A percentile compares a stretch with the other conserved stretches of the same genome.
Conservation (phyloP, 2,113 vertebrate genomes). For the Tetrao urogallus region DNA sequence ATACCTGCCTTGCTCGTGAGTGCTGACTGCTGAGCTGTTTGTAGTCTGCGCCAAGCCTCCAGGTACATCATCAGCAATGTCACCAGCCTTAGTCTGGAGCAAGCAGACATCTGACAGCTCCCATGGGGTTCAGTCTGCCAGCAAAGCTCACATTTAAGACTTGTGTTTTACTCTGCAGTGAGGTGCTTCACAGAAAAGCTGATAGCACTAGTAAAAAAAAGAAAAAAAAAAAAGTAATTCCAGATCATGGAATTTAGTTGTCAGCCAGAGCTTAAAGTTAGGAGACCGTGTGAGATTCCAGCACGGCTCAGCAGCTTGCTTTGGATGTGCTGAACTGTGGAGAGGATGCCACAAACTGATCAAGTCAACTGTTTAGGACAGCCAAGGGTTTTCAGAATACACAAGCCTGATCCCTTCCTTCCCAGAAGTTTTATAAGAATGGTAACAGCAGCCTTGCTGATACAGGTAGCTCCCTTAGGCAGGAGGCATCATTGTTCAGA, state of each 20-base stretch:
- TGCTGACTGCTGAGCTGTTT: background rate
- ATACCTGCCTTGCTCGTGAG: background rate
- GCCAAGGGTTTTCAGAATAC: background rate
- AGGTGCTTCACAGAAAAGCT: background rate
- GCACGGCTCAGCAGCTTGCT: background rate
- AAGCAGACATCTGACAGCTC: constrained; percentile 20
- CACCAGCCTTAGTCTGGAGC: background rate
- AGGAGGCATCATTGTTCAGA: background rate
- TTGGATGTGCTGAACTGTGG: background rate
- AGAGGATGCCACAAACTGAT: background rate
- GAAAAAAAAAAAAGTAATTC: background rate
- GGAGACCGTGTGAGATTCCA: background rate
- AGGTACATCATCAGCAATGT: constrained; percentile 1
- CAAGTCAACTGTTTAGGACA: background rate
- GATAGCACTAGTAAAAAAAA: background rate
- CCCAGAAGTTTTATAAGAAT: background rate
- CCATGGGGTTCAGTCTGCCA: background rate
- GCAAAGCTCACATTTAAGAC: background rate
- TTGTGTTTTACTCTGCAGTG: background rate
- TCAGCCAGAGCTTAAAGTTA: constrained; percentile 10
- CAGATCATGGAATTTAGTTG: background rate
- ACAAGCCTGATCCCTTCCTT: background rate
- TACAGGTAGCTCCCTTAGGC: background rate
- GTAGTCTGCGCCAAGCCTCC: background rate
- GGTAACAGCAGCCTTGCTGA: background rate